Percentiles rank a stretch among this genome's conserved stretches.
These are phyloP conservation scores for Malurus leucopterus DNA, from an alignment of 2,797 vertebrate species.

Conservation along the genomic window DNA sequence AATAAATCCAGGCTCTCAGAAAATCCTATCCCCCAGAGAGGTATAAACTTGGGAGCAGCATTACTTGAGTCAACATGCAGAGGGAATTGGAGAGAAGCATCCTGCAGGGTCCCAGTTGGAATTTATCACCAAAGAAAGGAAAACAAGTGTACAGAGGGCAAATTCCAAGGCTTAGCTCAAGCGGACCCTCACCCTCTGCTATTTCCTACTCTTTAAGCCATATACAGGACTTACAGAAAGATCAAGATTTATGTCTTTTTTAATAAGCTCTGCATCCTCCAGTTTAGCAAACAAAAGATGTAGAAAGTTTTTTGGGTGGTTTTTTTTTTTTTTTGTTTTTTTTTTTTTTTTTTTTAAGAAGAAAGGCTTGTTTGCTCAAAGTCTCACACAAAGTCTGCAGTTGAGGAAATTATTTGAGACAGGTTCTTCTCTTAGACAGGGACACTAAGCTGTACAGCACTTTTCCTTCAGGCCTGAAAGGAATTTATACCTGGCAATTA, in stretches of 20 bases:
- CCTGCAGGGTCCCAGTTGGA: background rate
- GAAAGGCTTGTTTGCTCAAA: background rate
- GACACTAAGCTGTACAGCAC: background rate
- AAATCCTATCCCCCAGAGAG: background rate
- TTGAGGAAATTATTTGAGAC: background rate
- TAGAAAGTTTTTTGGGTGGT: no score
- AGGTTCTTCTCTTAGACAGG: background rate
- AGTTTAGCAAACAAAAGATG: no score
- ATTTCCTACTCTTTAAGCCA: background rate
- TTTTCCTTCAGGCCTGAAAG: background rate
- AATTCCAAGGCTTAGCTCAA: background rate
- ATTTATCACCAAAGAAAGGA: background rate
- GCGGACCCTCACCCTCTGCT: fast-evolving
- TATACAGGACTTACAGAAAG: background rate
- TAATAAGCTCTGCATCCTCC: background rate
- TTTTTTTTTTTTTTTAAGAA: no score
- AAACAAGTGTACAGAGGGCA: background rate
- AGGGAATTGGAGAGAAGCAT: background rate
- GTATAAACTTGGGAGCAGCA: background rate
- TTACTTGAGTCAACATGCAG: background rate
- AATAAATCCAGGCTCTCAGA: background rate
- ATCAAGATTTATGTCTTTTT: background rate
- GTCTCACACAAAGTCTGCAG: background rate
- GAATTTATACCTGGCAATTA: background rate
- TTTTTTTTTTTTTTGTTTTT: no score